phyloP scores from a whole-genome alignment of 1,140 invertebrate species.

The Steinernema feltiae region DNA sequence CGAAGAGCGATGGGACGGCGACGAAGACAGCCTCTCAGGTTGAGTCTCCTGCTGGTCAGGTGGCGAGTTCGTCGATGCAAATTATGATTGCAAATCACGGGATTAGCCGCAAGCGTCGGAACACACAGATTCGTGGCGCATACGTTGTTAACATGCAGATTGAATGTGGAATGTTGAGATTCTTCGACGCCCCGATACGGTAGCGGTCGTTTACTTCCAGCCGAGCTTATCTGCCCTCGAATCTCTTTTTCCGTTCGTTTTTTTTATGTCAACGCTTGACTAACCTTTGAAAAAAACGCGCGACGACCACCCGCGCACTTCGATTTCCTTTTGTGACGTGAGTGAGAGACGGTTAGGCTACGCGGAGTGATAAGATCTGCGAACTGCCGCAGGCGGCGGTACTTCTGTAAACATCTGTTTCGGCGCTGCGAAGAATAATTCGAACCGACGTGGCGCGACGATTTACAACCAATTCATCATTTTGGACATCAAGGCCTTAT shows the following conservation, averaged over 20 bases:
- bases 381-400: not conserved
- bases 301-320: no score
- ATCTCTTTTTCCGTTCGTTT: not conserved
- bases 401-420: not conserved
- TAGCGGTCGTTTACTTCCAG: no score
- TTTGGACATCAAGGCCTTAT: not conserved
- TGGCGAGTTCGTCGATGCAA: not conserved
- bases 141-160: no score
- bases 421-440: not conserved
- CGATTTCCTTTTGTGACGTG: no score
- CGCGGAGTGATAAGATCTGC: not conserved
- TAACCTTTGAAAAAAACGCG: no score
- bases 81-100: not conserved
- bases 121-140: no score
- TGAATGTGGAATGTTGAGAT: no score
- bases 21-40: conserved; percentile 1
- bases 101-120: no score
- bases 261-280: no score
- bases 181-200: no score
- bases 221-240: no score
- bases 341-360: not conserved
- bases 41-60: not conserved
- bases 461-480: conserved; percentile 12
- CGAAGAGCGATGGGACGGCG: not conserved
- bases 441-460: not conserved